Evolutionary conservation across 2,797 vertebrate genomes (phyloP).

Genomic region (Amblyopsis hoosieri): DNA sequence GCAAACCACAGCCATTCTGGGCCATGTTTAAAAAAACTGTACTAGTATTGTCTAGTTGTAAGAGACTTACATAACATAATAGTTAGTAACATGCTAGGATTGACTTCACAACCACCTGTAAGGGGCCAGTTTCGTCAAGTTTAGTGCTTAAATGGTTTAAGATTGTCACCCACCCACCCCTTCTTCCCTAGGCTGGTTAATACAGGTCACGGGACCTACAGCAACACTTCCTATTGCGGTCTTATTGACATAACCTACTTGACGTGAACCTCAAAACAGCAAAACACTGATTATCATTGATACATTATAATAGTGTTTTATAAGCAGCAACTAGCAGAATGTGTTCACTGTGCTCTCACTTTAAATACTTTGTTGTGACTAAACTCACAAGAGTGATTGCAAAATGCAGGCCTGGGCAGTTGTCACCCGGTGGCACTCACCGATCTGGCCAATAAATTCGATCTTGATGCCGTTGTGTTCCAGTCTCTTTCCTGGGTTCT

Average conservation of each 20-base stretch:
- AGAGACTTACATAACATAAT: no score
- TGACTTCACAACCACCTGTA: not conserved
- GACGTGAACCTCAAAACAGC: not conserved
- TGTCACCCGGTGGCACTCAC: slow-evolving; percentile 73
- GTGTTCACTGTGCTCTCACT: not conserved
- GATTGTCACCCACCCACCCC: not conserved
- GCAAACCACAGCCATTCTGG: no score
- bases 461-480: slow-evolving; percentile 96
- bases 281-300: no score
- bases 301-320: no score
- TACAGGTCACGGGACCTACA: slow-evolving; percentile 63
- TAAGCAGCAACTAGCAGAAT: not conserved
- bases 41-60: no score
- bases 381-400: slow-evolving; percentile 2
- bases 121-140: no score
- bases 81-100: not conserved
- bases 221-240: slow-evolving; percentile 39
- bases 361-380: slow-evolving; percentile 11
- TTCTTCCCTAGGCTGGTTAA: slow-evolving; percentile 27
- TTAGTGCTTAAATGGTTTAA: not conserved
- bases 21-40: no score
- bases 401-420: slow-evolving; percentile 34
- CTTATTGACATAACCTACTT: slow-evolving; percentile 14
- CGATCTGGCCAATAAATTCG: slow-evolving; percentile 94
- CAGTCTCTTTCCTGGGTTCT: slow-evolving; percentile 90